Base-by-base conservation (phyloP, 2,888 invertebrate genomes). In the Prosapia bicincta region DNA sequence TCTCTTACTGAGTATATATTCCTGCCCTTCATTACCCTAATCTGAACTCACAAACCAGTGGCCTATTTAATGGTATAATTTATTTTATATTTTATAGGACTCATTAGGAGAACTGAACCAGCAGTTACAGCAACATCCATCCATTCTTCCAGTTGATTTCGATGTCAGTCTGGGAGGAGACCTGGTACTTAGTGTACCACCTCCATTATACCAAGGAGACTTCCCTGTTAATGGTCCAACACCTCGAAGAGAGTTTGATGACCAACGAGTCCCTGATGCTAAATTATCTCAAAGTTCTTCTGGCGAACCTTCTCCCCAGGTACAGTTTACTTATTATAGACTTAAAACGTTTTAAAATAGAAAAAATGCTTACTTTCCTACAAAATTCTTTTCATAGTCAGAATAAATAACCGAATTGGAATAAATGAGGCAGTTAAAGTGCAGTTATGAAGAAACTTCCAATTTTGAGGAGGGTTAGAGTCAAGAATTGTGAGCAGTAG, bases 91-190 rank as follows among this genome's bases (percentile, higher is more conserved):
- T 23, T 83, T 86, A 25, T 93, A 97, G 87, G 97, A 97, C 84
- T 97, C 97, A 0, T 87, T 98, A 67, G 91, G 91, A 68, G 94
- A 97, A 86, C 87, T 98, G 74, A 94, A 95, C 79, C 91, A 91
- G 28, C 96, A 96, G 85, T 89, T 96, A 75, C 91, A 91, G 65
- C 94, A 95, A 82, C 97, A 97, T 86, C 97, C 97, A 15, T 96
- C 96, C 24, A 95, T 97, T 83, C 87, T 97, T 78, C 96, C 97
- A 66, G 93, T 93, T 71, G 97, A 97, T 85, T 98, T 98, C 86
- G 96, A 97, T 83, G 95, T 98, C 75, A 93, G 92, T 81, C 90
- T 93, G 68, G 91, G 93, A 68, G 87, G 87, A 3, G 91, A 92
- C 81, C 85, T 93, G 76, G 88, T 92, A 43, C 84, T 92, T 26